Evolutionary conservation across 1,140 invertebrate species (phyloP).

Genomic region (Heliconius eleuchia): DNA sequence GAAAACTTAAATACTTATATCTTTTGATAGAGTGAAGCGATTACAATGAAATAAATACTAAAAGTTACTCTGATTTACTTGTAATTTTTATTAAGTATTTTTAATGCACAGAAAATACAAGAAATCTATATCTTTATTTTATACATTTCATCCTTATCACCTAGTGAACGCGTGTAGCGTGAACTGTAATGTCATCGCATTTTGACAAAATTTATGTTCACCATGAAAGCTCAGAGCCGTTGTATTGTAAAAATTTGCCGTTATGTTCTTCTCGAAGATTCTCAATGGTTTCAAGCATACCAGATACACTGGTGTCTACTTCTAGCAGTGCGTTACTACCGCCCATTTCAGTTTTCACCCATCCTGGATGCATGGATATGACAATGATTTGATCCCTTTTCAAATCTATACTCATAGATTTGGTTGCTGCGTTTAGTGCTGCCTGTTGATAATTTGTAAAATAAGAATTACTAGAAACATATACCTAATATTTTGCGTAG

Average conservation of each 20-base stretch:
- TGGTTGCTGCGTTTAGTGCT: slow-evolving; percentile 93
- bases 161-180: too few relatives aligned
- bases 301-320: slow-evolving; percentile 83
- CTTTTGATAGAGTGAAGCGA: too few relatives aligned
- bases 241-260: slow-evolving; percentile 89
- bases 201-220: slow-evolving; percentile 71
- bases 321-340: slow-evolving; percentile 89
- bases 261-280: slow-evolving; percentile 84
- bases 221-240: slow-evolving; percentile 89
- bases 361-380: slow-evolving; percentile 92
- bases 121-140: neutral
- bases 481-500: too few relatives aligned
- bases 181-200: too few relatives aligned
- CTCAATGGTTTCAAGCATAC: slow-evolving; percentile 85
- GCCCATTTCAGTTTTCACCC: slow-evolving; percentile 95
- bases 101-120: neutral
- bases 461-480: neutral
- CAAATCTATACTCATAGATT: slow-evolving; percentile 91
- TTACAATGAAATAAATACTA: too few relatives aligned
- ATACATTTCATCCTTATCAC: neutral
- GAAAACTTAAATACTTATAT: too few relatives aligned
- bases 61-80: too few relatives aligned
- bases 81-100: too few relatives aligned
- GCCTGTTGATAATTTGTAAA: slow-evolving; percentile 78
- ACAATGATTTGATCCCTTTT: slow-evolving; percentile 89